Evolutionary conservation across 1,140 invertebrate genomes (phyloP).

Genomic region (Aphelinus atriplicis): DNA sequence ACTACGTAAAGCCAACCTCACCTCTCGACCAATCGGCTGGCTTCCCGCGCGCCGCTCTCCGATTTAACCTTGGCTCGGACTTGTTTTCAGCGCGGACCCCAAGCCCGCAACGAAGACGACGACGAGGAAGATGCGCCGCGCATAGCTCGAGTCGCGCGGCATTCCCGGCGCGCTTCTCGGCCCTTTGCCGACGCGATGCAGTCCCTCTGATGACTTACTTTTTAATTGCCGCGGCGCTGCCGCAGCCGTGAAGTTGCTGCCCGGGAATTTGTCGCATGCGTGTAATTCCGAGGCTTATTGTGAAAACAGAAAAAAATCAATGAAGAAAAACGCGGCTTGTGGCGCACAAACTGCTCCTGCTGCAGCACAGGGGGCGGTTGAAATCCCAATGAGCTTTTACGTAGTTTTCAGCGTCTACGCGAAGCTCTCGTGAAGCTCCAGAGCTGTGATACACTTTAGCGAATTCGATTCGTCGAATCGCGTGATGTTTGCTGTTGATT

Average conservation of each 20-base stretch:
- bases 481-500: too few relatives aligned
- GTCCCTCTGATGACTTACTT: slow-evolving; percentile 11
- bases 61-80: not conserved
- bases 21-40: slow-evolving; percentile 12
- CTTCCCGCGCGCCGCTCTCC: slow-evolving; percentile 6
- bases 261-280: not conserved
- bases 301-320: not conserved
- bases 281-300: not conserved
- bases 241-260: not conserved
- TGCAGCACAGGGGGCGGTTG: too few relatives aligned
- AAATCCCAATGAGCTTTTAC: too few relatives aligned
- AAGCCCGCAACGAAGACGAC: not conserved
- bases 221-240: not conserved
- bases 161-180: not conserved
- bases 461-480: too few relatives aligned
- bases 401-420: too few relatives aligned
- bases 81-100: slow-evolving; percentile 3
- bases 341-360: too few relatives aligned
- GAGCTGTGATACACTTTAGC: too few relatives aligned
- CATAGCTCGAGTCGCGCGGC: too few relatives aligned
- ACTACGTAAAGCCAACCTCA: not conserved
- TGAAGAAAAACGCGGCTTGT: too few relatives aligned
- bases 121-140: too few relatives aligned
- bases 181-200: not conserved
- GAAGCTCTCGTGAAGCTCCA: too few relatives aligned